Base-by-base conservation (phyloP, 2,113 vertebrate genomes). In the Eurypyga helias region DNA sequence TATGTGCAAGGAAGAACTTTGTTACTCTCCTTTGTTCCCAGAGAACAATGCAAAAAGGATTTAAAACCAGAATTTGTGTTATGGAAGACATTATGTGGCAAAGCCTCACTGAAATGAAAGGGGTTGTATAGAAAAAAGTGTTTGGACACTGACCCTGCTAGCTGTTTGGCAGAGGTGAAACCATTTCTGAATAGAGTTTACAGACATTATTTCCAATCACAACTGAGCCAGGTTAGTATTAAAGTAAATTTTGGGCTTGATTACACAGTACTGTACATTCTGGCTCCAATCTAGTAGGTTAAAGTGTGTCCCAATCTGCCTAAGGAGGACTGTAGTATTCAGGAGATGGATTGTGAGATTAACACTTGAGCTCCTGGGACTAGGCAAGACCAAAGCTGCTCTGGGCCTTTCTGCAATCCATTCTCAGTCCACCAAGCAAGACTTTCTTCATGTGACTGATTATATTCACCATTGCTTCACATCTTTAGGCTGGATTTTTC, bases 341-440 rank as follows among this genome's bases (percentile, higher is more conserved):
- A 54, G 46, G 55, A 85, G 65, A 9, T 34, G 19, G 1, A 0
- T 36, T 45, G 95, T 91, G 64, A 86, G 84, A 64, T 87, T 75
- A 41, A 38, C 45, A 28, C 10, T 7, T 12, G 34, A 98, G 67
- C 70, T 97, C 67, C 10, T 88, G 66, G 54, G 96, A 94, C 21
- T 54, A 36, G 75, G 95, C 89, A 57, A 92, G 54, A 83, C 96
- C 98, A 51, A 95, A 96, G 78, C 98, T 96, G 43, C 97, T 97
- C 13, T 95, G 95, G 19, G 96, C 97, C 57, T 97, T 96, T 80
- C 86, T 77, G 58, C 97, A 96, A 28, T 95, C 95, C 6, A 82
- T 92, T 93, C 96, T 90, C 43, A 51, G 49, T 16, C 7, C 60
- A 77, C 45, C 49, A 83, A 34, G 58, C 67, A 83, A 72, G 33